Percentiles rank a stretch among this genome's conserved stretches.
phyloP scores from a whole-genome alignment of 2,888 invertebrate genomes.

The Brachycybe producta region DNA sequence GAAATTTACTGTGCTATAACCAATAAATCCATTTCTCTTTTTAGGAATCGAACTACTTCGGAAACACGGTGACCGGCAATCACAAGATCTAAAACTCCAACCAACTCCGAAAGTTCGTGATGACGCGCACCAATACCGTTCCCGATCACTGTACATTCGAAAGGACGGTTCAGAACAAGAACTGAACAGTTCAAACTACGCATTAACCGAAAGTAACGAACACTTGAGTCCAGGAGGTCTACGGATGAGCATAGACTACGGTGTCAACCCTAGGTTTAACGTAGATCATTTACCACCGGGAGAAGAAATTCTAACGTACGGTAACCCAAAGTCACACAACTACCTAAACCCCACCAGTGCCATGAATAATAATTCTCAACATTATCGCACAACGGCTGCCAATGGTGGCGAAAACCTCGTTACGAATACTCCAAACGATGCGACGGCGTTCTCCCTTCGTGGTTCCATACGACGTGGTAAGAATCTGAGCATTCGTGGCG shows the following conservation, averaged over 20 bases:
- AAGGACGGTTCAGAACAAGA: constrained; percentile 3
- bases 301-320: not conserved
- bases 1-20: too few species aligned
- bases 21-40: not conserved
- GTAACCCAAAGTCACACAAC: not conserved
- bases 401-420: not conserved
- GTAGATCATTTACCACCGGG: constrained; percentile 4
- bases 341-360: constrained; percentile 3
- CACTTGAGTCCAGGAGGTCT: constrained; percentile 13
- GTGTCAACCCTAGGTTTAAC: not conserved
- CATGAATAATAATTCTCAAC: constrained; percentile 16
- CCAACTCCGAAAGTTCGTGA: constrained; percentile 13
- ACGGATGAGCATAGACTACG: constrained; percentile 17
- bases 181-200: constrained; percentile 4
- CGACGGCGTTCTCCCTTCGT: constrained; percentile 10
- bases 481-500: constrained; percentile 12
- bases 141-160: constrained; percentile 14
- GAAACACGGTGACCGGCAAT: constrained; percentile 15
- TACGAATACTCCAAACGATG: constrained; percentile 10
- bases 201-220: not conserved
- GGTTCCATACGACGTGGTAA: constrained; percentile 13
- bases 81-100: constrained; percentile 8
- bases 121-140: constrained; percentile 15
- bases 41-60: constrained; percentile 21
- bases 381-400: constrained; percentile 21